phyloP scores from a whole-genome alignment of 2,113 vertebrate genomes.

The Crotalus helleri region DNA sequence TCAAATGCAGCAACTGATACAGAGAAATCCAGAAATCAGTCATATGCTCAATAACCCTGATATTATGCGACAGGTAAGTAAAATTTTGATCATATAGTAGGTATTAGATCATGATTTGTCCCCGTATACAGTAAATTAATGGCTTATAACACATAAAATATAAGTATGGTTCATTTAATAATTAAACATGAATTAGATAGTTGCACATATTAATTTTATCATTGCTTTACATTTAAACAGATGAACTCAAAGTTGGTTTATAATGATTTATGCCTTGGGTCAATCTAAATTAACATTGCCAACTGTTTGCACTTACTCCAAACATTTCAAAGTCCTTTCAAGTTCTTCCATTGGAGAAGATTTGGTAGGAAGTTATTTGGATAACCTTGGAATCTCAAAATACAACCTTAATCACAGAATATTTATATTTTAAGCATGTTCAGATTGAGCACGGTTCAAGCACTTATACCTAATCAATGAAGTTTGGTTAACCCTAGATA shows the following conservation, averaged over 20 bases:
- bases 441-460: neutral
- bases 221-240: neutral
- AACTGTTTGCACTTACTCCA: neutral
- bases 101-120: neutral
- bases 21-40: slow-evolving; percentile 82
- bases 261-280: neutral
- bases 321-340: neutral
- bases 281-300: neutral
- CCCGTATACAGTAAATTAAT: neutral
- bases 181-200: neutral
- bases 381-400: neutral
- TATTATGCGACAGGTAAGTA: slow-evolving; percentile 82
- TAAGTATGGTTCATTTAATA: neutral
- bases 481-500: neutral
- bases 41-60: slow-evolving; percentile 85
- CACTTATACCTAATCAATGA: neutral
- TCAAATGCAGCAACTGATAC: slow-evolving; percentile 83
- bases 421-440: neutral
- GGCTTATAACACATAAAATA: neutral
- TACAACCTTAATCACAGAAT: neutral
- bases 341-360: neutral
- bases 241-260: neutral
- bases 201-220: neutral
- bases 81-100: slow-evolving; percentile 20
- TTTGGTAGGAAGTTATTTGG: neutral